A percentile compares a stretch with the other conserved stretches of the same genome.
Evolutionary conservation across 2,797 vertebrate species (phyloP).

Genomic region (Phoxinus dragarum): DNA sequence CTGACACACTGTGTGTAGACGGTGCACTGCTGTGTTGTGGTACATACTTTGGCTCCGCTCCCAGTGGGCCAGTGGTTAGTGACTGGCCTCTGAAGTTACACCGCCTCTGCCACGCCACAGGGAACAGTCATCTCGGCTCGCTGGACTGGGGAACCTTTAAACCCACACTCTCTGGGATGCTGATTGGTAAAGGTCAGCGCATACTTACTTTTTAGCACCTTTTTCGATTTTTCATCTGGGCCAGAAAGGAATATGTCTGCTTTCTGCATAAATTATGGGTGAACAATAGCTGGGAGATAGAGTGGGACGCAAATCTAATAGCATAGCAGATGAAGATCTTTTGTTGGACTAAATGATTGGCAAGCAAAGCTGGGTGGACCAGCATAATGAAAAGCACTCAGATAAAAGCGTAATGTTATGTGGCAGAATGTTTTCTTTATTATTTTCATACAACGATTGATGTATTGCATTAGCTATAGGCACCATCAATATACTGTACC

Average conservation of each 20-base stretch:
- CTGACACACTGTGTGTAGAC: conserved; percentile 55
- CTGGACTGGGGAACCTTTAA: conserved; percentile 69
- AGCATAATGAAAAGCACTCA: neutral
- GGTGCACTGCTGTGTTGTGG: conserved; percentile 70
- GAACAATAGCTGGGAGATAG: conserved; percentile 20
- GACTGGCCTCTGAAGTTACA: conserved; percentile 44
- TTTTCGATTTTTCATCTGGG: conserved; percentile 36
- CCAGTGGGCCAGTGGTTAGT: conserved; percentile 67
- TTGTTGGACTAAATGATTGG: conserved; percentile 29
- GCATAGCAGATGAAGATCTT: conserved; percentile 20
- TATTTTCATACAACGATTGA: conserved; percentile 11
- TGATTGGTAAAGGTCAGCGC: conserved; percentile 69
- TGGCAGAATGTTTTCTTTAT: conserved; percentile 1
- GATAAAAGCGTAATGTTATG: conserved; percentile 13
- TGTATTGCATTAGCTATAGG: conserved; percentile 8
- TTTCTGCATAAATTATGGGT: conserved; percentile 27
- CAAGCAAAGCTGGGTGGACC: conserved; percentile 16
- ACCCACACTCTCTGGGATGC: conserved; percentile 54
- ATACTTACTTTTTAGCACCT: conserved; percentile 41
- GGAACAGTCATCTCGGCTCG: conserved; percentile 67
- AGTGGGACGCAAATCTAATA: conserved; percentile 34
- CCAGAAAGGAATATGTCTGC: conserved; percentile 16
- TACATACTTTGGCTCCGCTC: conserved; percentile 70
- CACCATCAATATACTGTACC: neutral
- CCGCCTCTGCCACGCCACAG: conserved; percentile 62